A percentile compares a stretch with the other conserved stretches of the same genome.
These are phyloP conservation scores for Congeria kusceri DNA, from an alignment of 2,888 invertebrate genomes.

Conservation along the genomic window DNA sequence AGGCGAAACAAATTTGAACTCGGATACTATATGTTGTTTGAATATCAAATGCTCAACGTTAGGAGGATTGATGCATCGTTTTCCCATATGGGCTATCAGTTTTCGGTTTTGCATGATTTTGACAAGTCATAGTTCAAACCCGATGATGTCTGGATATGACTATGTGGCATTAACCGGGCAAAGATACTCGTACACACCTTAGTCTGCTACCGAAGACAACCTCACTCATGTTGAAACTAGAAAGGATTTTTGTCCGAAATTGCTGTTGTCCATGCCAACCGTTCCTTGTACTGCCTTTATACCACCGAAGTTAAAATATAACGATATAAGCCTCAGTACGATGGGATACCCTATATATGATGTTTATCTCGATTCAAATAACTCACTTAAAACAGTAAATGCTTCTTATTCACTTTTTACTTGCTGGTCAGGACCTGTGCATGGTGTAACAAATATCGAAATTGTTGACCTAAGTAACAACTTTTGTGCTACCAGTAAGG, in stretches of 20 bases:
- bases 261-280: not conserved
- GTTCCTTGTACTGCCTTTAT: constrained; percentile 1
- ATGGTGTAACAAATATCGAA: constrained; percentile 36
- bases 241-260: no score
- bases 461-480: constrained; percentile 25
- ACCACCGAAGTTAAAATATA: constrained; percentile 19
- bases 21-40: constrained; percentile 27
- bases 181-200: no score
- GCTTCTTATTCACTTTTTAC: constrained; percentile 27
- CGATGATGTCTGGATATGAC: no score
- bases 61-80: constrained; percentile 27
- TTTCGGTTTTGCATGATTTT: not conserved
- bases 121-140: not conserved
- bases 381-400: constrained; percentile 18
- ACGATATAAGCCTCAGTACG: constrained; percentile 39
- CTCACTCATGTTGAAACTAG: no score
- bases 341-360: constrained; percentile 23
- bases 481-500: constrained; percentile 12
- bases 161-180: no score
- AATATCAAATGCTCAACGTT: constrained; percentile 10
- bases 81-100: constrained; percentile 22
- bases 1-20: constrained; percentile 27
- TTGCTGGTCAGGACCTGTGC: constrained; percentile 47
- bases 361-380: constrained; percentile 14
- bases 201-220: no score